phyloP scores from a whole-genome alignment of 2,888 invertebrate genomes.

The Aspidiotus destructor region DNA sequence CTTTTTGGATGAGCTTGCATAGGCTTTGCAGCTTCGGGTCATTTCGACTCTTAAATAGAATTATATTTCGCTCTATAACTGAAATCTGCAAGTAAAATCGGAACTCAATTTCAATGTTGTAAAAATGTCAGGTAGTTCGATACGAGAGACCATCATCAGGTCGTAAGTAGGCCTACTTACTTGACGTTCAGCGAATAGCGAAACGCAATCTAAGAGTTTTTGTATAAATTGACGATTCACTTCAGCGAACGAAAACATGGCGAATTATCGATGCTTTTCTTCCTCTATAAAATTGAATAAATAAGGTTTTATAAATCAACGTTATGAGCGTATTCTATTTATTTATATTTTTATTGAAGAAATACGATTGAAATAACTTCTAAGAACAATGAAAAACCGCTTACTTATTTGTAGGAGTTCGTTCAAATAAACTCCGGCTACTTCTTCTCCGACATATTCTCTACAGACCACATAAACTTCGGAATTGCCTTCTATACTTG shows the following conservation, averaged over 20 bases:
- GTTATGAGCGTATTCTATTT: no score
- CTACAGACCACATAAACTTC: slow-evolving; percentile 78
- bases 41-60: background rate
- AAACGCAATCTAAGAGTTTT: background rate
- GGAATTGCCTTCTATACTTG: slow-evolving; percentile 89
- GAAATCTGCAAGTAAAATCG: background rate
- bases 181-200: background rate
- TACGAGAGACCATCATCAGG: no score
- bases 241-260: slow-evolving; percentile 12
- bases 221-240: background rate
- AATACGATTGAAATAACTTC: background rate
- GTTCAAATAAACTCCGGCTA: slow-evolving; percentile 40
- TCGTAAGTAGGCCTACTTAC: background rate
- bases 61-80: slow-evolving; percentile 23
- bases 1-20: slow-evolving; percentile 16
- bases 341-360: background rate
- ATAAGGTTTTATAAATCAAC: no score
- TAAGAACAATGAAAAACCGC: background rate
- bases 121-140: no score
- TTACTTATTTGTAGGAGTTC: slow-evolving; percentile 39
- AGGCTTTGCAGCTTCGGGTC: slow-evolving; percentile 10
- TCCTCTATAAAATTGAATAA: slow-evolving; percentile 7
- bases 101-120: no score
- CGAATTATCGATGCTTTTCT: slow-evolving; percentile 11
- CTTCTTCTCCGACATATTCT: slow-evolving; percentile 43